Evolutionary conservation across 2,797 vertebrate genomes (phyloP).

Genomic region (Macropus fuliginosus): DNA sequence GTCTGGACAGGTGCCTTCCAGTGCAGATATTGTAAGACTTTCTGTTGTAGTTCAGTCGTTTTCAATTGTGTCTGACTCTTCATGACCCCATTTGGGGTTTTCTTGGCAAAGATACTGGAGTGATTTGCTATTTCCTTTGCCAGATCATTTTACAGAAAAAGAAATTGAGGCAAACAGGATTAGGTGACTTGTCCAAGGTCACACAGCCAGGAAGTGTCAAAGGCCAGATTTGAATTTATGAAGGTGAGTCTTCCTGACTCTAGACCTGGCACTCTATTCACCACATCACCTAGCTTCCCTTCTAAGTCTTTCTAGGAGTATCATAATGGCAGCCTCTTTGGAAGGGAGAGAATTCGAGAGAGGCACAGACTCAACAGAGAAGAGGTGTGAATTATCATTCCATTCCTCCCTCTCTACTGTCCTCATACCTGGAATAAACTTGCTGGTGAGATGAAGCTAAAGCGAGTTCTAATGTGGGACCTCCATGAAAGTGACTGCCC

Average conservation of each 20-base stretch:
- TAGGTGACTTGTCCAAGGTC: background rate
- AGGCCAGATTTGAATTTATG: background rate
- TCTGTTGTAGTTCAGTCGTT: background rate
- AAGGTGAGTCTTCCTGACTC: background rate
- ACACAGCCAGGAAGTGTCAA: background rate
- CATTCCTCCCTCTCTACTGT: too few species aligned
- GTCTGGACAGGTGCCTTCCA: background rate
- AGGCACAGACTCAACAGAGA: too few species aligned
- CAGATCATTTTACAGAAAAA: background rate
- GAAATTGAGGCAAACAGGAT: background rate
- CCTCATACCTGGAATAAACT: too few species aligned
- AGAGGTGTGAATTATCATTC: too few species aligned
- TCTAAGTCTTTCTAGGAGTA: background rate
- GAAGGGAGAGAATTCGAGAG: too few species aligned
- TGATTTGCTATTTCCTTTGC: background rate
- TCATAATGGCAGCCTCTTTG: too few species aligned
- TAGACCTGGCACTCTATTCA: background rate
- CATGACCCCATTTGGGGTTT: background rate
- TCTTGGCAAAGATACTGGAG: background rate
- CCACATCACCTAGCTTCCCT: background rate
- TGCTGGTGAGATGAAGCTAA: too few species aligned
- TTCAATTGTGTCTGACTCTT: background rate
- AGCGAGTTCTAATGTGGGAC: too few species aligned
- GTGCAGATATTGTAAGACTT: background rate
- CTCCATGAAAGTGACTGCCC: too few species aligned